Evolutionary conservation across 2,888 invertebrate genomes (phyloP).

Genomic region (Andrena hattorfiana): DNA sequence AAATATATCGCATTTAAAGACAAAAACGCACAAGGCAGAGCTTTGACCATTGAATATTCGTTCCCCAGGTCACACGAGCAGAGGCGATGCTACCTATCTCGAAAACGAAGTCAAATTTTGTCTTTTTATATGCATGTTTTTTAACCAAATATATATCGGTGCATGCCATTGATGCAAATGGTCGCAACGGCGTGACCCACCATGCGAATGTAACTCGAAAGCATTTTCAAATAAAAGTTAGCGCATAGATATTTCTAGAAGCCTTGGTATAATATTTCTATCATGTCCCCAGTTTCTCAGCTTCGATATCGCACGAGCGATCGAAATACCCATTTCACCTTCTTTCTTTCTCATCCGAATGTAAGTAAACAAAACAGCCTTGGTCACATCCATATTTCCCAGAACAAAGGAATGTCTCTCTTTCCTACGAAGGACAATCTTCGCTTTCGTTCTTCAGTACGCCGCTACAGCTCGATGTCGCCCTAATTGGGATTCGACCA

Average conservation of each 20-base stretch:
- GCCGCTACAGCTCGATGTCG: not conserved
- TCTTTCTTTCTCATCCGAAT: not conserved
- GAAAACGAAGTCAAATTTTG: conserved; percentile 1
- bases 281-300: no score
- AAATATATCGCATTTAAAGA: not conserved
- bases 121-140: conserved; percentile 26
- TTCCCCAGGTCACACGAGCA: conserved; percentile 26
- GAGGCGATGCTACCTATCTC: not conserved
- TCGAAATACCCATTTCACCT: not conserved
- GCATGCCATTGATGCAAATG: not conserved
- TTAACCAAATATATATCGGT: not conserved
- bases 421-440: no score
- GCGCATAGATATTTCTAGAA: not conserved
- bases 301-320: not conserved
- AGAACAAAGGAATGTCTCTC: not conserved
- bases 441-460: not conserved
- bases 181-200: not conserved
- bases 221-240: conserved; percentile 22
- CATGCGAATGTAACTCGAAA: not conserved
- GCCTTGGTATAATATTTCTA: not conserved
- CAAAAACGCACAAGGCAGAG: not conserved
- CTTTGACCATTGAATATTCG: conserved; percentile 7
- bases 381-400: not conserved
- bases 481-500: not conserved
- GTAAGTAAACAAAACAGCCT: no score